Base-by-base conservation (phyloP, 2,113 vertebrate species). In the Tupaia tana region DNA sequence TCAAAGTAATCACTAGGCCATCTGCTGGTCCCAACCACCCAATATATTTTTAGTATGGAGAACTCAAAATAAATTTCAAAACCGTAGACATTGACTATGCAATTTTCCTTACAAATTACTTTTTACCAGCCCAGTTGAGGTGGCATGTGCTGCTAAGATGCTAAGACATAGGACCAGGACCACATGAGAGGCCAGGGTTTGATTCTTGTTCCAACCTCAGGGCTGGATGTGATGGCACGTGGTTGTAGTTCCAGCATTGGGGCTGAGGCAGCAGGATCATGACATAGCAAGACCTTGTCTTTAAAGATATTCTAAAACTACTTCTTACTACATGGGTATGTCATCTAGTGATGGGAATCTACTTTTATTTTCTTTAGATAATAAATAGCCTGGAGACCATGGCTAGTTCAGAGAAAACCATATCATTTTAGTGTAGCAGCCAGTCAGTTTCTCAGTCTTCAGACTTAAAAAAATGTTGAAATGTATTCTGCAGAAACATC, bases 401-500 rank as follows among this genome's bases (percentile, higher is more conserved):
- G 14, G 1, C 83, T 67, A 64, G 75, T 14, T 16, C 31, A 12
- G 2, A 75, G 52, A 52, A 80, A 66, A 31, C 22, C 9, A 0
- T 4, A 14, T 6, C 58, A 1, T 27, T 63, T 64, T 11, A 18
- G 27, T 8, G 19, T 1, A 67, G 34, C 81, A 16, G 58, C 19
- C 8, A 9, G 90, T 85, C 81, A 34, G 27, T 9, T 70, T 61
- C 31, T 15, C 64, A 27, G n/a, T 56, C 63, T 29, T 8, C 19
- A 73, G 81, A 43, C 25, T 83, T 86, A 18, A 24, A 24, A 19
- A 52, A 52, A 69, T 27, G 86, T 27, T 15, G 25, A 54, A 74
- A 94, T 25, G 80, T 8, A 20, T 71, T 73, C 82, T 75, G 79
- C 86, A 75, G 86, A 82, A 90, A 56, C 84, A 85, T 58, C 78